Base-by-base conservation (phyloP, 2,888 invertebrate species). In the Invenusta paracnida region DNA sequence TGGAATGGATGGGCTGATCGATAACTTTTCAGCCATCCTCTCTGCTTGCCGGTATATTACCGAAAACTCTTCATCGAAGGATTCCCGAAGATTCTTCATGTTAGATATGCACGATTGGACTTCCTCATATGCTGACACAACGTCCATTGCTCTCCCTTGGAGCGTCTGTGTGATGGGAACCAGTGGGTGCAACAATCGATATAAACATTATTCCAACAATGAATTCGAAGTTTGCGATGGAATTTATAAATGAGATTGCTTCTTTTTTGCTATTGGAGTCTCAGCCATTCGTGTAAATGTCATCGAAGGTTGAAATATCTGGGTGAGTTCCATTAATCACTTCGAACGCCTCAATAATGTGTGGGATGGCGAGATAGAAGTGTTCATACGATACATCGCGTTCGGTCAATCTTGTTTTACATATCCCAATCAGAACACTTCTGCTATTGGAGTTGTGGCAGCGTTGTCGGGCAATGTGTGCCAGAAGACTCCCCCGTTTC, bases 1-100 rank as follows among this genome's bases (percentile, higher is more conserved):
- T 73, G 73, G 73, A 73, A 73, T 73, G 73, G 73, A 73, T 13
- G 73, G 73, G 73, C 73, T 73, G 73, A 73, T 73, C 73, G 73
- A 73, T 73, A 73, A 73, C 25, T 73, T 73, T 73, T 73, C 73
- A 73, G 73, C 73, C 73, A 73, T 73, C 73, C 73, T 73, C 27
- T 73, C 73, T 73, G 73, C 73, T 73, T 73, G 73, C 73, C 27
- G 73, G 27, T 73, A 73, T 73, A 73, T 73, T 73, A 73, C 73
- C 17, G 73, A 73, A 73, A 73, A 73, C 73, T 73, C 73, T 73
- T 73, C 73, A 73, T 73, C 27, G 73, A 73, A 5, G 73, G 73
- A 73, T 25, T n/a, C 73, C 73, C 73, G 73, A 73, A 73, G 73
- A 25, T 73, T 13, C 73, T 73, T 73, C 73, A 73, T 73, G 25